Conservation (phyloP, 2,797 vertebrate genomes). For the Sebastes kiyomatsui region DNA sequence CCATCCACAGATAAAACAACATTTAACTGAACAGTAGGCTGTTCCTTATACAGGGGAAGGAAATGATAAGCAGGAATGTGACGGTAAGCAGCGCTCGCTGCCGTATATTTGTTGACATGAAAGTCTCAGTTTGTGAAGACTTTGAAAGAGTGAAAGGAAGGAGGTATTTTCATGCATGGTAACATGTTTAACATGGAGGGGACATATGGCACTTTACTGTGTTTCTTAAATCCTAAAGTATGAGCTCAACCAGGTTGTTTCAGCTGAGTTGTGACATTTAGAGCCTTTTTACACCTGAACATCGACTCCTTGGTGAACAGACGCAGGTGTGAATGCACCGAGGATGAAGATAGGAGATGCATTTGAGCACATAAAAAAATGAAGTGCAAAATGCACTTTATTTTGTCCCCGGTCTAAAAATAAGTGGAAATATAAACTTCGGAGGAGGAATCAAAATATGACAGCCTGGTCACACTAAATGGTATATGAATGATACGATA, state of each 20-base stretch:
- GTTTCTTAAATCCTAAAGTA: constrained; percentile 5
- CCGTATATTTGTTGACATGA: constrained; percentile 16
- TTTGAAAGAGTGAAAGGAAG: constrained; percentile 12
- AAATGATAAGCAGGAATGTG: constrained; percentile 28
- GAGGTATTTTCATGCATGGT: not conserved
- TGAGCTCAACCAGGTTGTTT: not conserved
- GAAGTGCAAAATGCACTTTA: constrained; percentile 40
- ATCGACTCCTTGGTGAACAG: constrained; percentile 1
- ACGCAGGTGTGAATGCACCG: constrained; percentile 50
- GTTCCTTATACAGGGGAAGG: constrained; percentile 26
- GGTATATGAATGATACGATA: not conserved
- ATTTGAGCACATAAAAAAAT: not conserved
- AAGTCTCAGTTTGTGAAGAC: constrained; percentile 11
- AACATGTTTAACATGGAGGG: not conserved
- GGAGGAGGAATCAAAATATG: not conserved
- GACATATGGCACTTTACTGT: not conserved
- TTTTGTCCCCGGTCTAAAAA: not conserved
- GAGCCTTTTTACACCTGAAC: constrained; percentile 58
- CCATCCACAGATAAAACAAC: constrained; percentile 48
- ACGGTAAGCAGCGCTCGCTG: constrained; percentile 11
- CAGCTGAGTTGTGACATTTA: constrained; percentile 26
- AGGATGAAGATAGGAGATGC: constrained; percentile 4
- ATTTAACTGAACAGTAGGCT: constrained; percentile 17
- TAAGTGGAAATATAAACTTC: not conserved
- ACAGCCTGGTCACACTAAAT: not conserved